Conservation (phyloP, 2,888 invertebrate species). For the Lottia scabra region DNA sequence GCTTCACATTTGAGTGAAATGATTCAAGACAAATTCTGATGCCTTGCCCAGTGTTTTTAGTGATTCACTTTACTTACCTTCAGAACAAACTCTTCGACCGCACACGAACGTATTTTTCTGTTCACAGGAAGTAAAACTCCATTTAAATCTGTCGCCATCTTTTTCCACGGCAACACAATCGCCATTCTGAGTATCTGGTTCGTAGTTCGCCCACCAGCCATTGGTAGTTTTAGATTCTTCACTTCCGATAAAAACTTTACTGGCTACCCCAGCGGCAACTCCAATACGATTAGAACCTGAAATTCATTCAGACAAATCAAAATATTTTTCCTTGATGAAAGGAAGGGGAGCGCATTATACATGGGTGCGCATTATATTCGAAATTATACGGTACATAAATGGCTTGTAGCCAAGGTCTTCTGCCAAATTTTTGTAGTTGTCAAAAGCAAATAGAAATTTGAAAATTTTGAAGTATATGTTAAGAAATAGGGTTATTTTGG, state of each 20-base stretch:
- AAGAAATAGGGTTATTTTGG: no score
- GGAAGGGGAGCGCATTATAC: no score
- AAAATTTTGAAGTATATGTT: no score
- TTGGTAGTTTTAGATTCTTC: slow-evolving; percentile 19
- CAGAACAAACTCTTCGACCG: slow-evolving; percentile 44
- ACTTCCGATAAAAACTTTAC: slow-evolving; percentile 22
- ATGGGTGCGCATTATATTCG: no score
- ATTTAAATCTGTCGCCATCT: slow-evolving; percentile 24
- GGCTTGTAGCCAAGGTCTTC: no score
- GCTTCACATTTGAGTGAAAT: no score
- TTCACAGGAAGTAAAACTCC: slow-evolving; percentile 44
- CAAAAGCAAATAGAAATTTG: no score
- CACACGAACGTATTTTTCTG: slow-evolving; percentile 45
- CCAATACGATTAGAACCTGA: slow-evolving; percentile 26
- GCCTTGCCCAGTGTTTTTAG: no score
- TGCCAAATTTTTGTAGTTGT: no score
- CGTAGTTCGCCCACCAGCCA: slow-evolving; percentile 36
- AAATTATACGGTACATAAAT: no score
- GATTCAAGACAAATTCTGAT: no score
- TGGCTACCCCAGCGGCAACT: slow-evolving; percentile 17
- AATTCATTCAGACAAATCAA: background rate
- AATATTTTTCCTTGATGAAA: no score
- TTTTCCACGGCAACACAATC: slow-evolving; percentile 34
- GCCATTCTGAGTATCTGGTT: slow-evolving; percentile 33
- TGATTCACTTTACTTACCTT: slow-evolving; percentile 34